Conservation (phyloP, 2,113 vertebrate genomes). For the Agelaius phoeniceus region DNA sequence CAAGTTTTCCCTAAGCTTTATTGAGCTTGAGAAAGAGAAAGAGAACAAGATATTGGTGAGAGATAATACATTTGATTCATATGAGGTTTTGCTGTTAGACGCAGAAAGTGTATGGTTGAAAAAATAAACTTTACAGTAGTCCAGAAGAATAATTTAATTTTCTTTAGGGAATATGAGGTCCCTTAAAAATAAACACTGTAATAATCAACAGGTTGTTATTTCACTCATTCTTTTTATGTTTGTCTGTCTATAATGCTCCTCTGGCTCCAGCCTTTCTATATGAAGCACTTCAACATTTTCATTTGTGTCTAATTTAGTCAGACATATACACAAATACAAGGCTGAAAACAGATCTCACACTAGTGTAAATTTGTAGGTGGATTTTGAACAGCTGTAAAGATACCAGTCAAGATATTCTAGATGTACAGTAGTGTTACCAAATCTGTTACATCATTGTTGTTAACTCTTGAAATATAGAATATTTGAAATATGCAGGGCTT, state of each 20-base stretch:
- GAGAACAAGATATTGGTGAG: not conserved
- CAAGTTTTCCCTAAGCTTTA: not conserved
- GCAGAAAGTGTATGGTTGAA: not conserved
- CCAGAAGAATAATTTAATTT: not conserved
- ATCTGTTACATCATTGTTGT: constrained; percentile 17
- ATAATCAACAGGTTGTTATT: constrained; percentile 44
- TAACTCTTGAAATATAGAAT: not conserved
- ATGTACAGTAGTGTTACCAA: constrained; percentile 11
- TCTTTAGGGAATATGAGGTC: not conserved
- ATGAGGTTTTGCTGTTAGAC: not conserved
- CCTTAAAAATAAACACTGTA: constrained; percentile 45
- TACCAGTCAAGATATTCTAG: constrained; percentile 33
- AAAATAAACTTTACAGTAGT: constrained; percentile 29
- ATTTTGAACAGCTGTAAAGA: constrained; percentile 51
- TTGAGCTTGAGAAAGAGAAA: not conserved
- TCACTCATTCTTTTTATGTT: constrained; percentile 22
- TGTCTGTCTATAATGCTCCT: not conserved
- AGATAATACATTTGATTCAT: not conserved
- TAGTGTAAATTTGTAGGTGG: constrained; percentile 38
- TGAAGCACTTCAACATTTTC: constrained; percentile 27
- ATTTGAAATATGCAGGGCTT: not conserved
- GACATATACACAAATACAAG: constrained; percentile 15
- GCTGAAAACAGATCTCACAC: constrained; percentile 46
- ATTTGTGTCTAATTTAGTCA: constrained; percentile 57
- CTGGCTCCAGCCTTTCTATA: constrained; percentile 29